phyloP scores from a whole-genome alignment of 2,797 vertebrate species.

The Chelmon rostratus region DNA sequence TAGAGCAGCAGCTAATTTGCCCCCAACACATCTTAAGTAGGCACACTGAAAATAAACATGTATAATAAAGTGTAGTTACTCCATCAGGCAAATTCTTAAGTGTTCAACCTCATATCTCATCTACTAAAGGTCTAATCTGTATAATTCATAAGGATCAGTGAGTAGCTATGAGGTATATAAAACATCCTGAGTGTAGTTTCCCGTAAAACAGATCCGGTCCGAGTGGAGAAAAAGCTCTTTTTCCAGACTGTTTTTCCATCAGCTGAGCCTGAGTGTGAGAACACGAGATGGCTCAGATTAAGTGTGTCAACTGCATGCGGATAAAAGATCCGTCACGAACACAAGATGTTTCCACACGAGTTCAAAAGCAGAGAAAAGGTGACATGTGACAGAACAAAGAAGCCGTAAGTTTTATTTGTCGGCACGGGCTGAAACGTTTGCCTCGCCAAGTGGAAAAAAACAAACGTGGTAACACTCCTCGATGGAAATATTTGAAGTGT shows the following conservation, averaged over 20 bases:
- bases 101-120: too few relatives aligned
- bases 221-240: not conserved
- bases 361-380: too few relatives aligned
- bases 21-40: too few relatives aligned
- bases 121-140: too few relatives aligned
- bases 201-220: too few relatives aligned
- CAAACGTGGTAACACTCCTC: not conserved
- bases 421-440: not conserved
- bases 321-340: constrained; percentile 30
- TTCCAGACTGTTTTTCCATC: constrained; percentile 45
- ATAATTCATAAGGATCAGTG: too few relatives aligned
- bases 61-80: too few relatives aligned
- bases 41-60: too few relatives aligned
- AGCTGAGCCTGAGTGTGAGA: not conserved
- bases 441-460: constrained; percentile 1
- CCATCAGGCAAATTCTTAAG: too few relatives aligned
- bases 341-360: constrained; percentile 21
- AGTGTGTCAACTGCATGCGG: constrained; percentile 15
- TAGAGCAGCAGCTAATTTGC: too few relatives aligned
- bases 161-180: too few relatives aligned
- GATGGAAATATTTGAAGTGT: not conserved
- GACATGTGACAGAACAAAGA: constrained; percentile 10
- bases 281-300: constrained; percentile 27
- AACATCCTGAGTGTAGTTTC: not conserved
- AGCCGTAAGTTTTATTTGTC: not conserved